Percentiles rank a stretch among this genome's conserved stretches.
Conservation (phyloP, 1,140 invertebrate species). For the Eupristina koningsbergeri region DNA sequence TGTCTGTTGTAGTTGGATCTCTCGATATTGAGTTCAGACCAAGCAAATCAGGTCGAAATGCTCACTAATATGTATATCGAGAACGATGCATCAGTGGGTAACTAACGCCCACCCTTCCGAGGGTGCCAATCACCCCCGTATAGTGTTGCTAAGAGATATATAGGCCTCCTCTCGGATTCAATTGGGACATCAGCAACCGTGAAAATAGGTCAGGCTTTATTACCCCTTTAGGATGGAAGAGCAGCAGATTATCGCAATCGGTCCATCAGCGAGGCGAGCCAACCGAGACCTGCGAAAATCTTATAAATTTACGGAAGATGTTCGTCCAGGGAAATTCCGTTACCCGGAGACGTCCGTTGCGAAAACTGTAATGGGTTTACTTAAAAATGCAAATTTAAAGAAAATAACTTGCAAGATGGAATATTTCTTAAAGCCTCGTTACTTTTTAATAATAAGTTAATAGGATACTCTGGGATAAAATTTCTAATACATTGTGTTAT, state of each 20-base stretch:
- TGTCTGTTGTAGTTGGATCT: no score
- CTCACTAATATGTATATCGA: background rate
- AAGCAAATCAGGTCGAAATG: background rate
- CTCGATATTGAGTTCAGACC: no score
- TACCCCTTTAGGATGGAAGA: background rate
- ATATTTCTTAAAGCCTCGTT: background rate
- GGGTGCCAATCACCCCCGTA: background rate
- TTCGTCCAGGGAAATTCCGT: background rate
- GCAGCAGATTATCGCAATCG: background rate
- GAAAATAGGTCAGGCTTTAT: background rate
- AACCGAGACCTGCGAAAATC: background rate
- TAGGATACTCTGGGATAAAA: no score
- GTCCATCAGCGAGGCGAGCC: no score
- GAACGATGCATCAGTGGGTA: background rate
- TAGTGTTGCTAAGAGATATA: background rate
- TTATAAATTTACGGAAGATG: background rate
- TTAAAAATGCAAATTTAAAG: background rate
- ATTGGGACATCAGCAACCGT: background rate
- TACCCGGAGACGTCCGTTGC: background rate
- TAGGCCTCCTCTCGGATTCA: background rate
- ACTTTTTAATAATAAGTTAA: background rate
- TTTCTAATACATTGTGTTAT: no score
- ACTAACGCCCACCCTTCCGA: background rate
- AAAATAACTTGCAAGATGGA: no score
- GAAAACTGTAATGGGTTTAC: background rate